Evolutionary conservation across 2,888 invertebrate genomes (phyloP), one percentile per base, ranked within the genome.

Genomic region (Eristalinus aeneus): DNA sequence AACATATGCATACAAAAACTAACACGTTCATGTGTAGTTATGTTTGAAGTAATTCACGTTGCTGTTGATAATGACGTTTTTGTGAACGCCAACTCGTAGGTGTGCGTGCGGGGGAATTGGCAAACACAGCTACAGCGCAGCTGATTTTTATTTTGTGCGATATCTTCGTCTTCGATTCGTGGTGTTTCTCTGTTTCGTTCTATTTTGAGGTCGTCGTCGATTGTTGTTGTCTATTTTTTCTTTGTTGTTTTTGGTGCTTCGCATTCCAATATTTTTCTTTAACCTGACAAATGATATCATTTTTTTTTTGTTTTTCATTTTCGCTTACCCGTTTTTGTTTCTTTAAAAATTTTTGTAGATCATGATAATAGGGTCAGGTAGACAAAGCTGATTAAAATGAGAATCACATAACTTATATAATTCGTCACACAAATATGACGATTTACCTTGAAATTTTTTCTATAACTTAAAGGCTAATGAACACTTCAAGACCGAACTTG

Each of bases 71-170:
- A 46, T 64, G 58, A 46, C 58, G 39, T 65, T 63, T 60, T 53
- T 53, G 53, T 46, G 31, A 32, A 22, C 64, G 54, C 60, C 34
- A 27, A 16, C 56, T 16, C 8, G 36, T 16, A 34, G 31, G 65
- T 1, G 20, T 53, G 46, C 31, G 16, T 46, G 8, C 16, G 46
- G 16, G 46, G 46, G 8, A 16, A 16, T 46, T 46, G 8, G 46
- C 46, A 16, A 11, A 46, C 9, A 46, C 46, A 46, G 46, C 8
- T 16, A 63, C 36, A 71, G 39, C 72, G 85, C 85, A 85, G 80
- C 85, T 85, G 85, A 80, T 78, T 74, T 74, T 73, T 86, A 72
- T 86, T 86, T 53, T 82, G 23, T 54, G 8, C 27, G 27, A 22
- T 69, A 5, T 20, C 53, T 39, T 27, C 39, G 8, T 34, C 6